Percentiles rank a stretch among this genome's conserved stretches.
Evolutionary conservation across 2,888 invertebrate genomes (phyloP).

Genomic region (Hanleya hanleyi): DNA sequence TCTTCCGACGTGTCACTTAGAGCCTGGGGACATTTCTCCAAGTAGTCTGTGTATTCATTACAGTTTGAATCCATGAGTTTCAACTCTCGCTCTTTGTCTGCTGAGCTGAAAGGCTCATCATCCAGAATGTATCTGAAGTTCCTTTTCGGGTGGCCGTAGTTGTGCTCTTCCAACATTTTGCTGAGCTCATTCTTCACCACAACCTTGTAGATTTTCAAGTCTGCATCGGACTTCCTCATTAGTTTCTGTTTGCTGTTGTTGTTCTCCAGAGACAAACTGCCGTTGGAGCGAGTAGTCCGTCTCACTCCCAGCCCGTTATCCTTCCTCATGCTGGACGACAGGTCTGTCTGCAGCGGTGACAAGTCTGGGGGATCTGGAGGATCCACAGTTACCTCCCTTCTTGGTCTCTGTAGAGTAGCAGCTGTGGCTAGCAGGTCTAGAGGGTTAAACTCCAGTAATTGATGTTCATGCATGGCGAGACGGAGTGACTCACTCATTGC

Average conservation of each 20-base stretch:
- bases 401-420: slow-evolving; percentile 49
- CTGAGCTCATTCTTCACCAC: slow-evolving; percentile 29
- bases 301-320: neutral
- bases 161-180: slow-evolving; percentile 56
- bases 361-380: neutral
- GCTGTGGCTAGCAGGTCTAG: slow-evolving; percentile 64
- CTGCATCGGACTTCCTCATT: neutral
- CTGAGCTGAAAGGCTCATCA: neutral
- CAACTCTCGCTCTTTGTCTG: neutral
- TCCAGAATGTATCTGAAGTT: neutral
- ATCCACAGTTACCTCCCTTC: neutral
- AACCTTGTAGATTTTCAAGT: slow-evolving; percentile 11
- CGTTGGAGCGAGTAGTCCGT: neutral
- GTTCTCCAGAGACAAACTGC: neutral
- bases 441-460: slow-evolving; percentile 58
- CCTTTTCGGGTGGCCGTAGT: slow-evolving; percentile 48
- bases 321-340: neutral
- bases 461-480: slow-evolving; percentile 1
- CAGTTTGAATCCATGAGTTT: neutral
- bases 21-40: neutral
- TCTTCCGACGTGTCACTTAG: neutral
- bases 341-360: neutral
- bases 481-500: neutral
- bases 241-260: neutral
- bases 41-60: neutral